Evolutionary conservation across 64 coral and sea anemone genomes (phyloP).

Genomic region (Montipora cactus): DNA sequence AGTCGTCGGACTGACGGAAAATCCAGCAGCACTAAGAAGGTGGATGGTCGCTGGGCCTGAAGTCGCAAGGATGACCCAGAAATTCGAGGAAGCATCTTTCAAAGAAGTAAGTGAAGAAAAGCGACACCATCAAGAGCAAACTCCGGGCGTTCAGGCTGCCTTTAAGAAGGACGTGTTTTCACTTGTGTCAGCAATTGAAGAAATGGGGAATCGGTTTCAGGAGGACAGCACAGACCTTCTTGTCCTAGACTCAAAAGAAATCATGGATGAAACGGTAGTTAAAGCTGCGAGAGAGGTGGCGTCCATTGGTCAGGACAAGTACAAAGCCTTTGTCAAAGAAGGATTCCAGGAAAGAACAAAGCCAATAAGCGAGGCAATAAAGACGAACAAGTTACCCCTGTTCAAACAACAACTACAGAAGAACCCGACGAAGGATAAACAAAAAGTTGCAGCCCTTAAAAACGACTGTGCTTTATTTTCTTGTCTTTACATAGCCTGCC

Average conservation of each 20-base stretch:
- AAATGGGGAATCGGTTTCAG: constrained; percentile 20
- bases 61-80: not conserved
- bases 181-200: not conserved
- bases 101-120: not conserved
- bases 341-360: not conserved
- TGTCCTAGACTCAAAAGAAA: not conserved
- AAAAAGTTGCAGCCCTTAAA: constrained; percentile 28
- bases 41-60: constrained; percentile 33
- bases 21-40: not conserved
- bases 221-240: not conserved
- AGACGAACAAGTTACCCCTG: too few species aligned
- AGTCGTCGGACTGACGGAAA: constrained; percentile 8
- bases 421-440: constrained; percentile 7
- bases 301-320: not conserved
- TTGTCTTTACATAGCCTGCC: constrained; percentile 11
- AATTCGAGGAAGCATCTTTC: not conserved
- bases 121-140: constrained; percentile 2
- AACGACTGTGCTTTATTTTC: constrained; percentile 59
- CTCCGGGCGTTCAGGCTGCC: not conserved
- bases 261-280: not conserved
- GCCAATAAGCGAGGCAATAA: not conserved
- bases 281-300: not conserved
- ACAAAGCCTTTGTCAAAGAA: not conserved
- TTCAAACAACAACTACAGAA: not conserved
- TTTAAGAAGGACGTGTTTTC: constrained; percentile 6